A percentile compares a stretch with the other conserved stretches of the same genome.
Evolutionary conservation across 2,113 vertebrate species (phyloP).

Genomic region (Reinhardtius hippoglossoides): DNA sequence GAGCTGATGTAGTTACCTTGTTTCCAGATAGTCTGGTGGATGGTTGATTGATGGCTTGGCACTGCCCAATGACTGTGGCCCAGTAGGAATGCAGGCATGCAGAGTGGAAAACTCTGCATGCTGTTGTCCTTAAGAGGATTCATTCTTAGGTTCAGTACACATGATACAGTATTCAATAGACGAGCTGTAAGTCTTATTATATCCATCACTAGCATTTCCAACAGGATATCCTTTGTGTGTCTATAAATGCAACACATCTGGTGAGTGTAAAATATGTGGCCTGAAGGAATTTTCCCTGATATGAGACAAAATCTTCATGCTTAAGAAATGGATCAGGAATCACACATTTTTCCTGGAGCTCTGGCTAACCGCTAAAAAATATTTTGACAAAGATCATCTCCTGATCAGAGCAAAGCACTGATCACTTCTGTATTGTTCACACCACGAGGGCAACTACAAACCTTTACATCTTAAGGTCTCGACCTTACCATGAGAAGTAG

Average conservation of each 20-base stretch:
- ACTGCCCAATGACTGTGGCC: not conserved
- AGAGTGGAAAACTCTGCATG: slow-evolving; percentile 59
- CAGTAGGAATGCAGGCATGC: slow-evolving; percentile 39
- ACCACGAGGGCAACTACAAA: too few species aligned
- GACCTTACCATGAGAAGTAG: too few species aligned
- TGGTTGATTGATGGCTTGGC: not conserved
- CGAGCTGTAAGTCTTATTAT: not conserved
- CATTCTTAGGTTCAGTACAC: slow-evolving; percentile 24
- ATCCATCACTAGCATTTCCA: slow-evolving; percentile 1
- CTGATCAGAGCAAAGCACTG: too few species aligned
- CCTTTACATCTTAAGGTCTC: too few species aligned
- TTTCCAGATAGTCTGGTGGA: not conserved
- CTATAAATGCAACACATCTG: not conserved
- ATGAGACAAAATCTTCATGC: not conserved
- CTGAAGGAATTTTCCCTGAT: not conserved
- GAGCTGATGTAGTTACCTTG: not conserved
- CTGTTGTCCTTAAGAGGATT: slow-evolving; percentile 67
- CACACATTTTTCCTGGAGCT: too few species aligned
- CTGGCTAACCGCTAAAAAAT: too few species aligned
- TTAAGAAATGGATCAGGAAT: not conserved
- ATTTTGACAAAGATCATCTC: too few species aligned
- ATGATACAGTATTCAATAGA: slow-evolving; percentile 22
- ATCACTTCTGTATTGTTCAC: too few species aligned
- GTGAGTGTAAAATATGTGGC: not conserved
- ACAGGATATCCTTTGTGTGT: not conserved